Evolutionary conservation across 2,888 invertebrate species (phyloP), one percentile per base, ranked within the genome.

Genomic region (Cosmorhoe ocellata): DNA sequence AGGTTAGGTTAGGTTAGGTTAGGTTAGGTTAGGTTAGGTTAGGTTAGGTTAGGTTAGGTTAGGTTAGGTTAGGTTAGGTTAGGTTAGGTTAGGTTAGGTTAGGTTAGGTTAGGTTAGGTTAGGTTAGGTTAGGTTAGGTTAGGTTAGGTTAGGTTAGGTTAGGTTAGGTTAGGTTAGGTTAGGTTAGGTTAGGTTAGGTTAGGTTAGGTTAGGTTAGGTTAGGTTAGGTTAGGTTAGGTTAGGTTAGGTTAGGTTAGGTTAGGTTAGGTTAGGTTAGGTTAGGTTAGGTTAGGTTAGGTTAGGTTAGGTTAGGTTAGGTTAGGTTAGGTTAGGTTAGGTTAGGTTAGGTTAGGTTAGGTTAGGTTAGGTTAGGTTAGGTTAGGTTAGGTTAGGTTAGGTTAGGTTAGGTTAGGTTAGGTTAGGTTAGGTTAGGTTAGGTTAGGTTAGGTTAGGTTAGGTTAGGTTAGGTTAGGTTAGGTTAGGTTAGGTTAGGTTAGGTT

Each of bases 401-500:
- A 50, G 55, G 55, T 55, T 55, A 55, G 55, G 55, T 59, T 54
- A 49, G 53, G 51, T 56, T 56, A 47, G 56, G 40, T 40, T 34
- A 47, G 40, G 56, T 52, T 56, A 51, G 56, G 56, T 56, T 56
- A 56, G 56, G 56, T 60, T 55, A 49, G 51, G 53, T 59, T 56
- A 47, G 56, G 56, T 53, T 56, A 50, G 57, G 51, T 54, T 54
- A 48, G 52, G 56, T 54, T 55, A 51, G 50, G 51, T 51, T 46
- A 44, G 39, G 47, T 46, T 56, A 56, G 61, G 56, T 58, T 58
- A 57, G 58, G 57, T 57, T 54, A 61, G 58, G 58, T 60, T 60
- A 58, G 61, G 61, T 59, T 59, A 56, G 59, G 56, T 59, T 59
- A 55, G 63, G 59, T 61, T 63, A 59, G 59, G 59, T 59, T 59